Base-by-base conservation (phyloP, 2,113 vertebrate species). In the Cinclus mexicanus region DNA sequence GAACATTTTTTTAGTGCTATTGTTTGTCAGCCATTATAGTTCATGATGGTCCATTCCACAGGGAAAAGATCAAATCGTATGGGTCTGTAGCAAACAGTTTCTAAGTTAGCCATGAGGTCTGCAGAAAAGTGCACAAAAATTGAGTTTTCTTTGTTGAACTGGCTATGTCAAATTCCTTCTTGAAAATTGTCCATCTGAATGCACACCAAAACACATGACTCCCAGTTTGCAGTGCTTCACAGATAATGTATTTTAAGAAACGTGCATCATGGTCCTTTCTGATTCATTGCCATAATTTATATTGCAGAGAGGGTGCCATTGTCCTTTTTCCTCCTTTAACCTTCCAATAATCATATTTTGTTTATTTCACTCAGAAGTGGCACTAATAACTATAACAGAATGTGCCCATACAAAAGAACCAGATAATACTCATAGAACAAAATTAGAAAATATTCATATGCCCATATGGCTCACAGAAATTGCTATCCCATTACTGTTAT, bases 301-400 rank as follows among this genome's bases (percentile, higher is more conserved):
- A 89, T 83, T 83, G 50, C 17, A 69, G 64, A 94, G 39, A 57
- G n/a, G 8, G 21, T 93, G 47, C 42, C 83, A 78, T 90, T 92
- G 74, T 50, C 70, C 76, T 94, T 75, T 95, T 92, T 95, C 79
- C 59, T 96, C 95, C 89, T 97, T 96, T 97, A 95, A 96, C 89
- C 87, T 97, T 97, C 82, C 60, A 90, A 92, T 94, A 95, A 94
- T 96, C 50, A 83, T 81, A 86, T 90, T 97, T 95, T 94, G 91
- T 94, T 96, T 97, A 93, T 94, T 97, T 93, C 79, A 91, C 78
- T 82, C 28, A 61, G 88, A 89, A 87, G 69, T 74, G 39, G n/a
- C 52, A 78, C 94, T 96, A 94, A 97, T 96, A 96, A 97, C 96
- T 96, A 91, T 67, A 92, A 93, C 87, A 90, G 74, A 97, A 96